Percentiles rank a stretch among this genome's conserved stretches.
phyloP scores from a whole-genome alignment of 2,113 vertebrate species.

The Hirundichthys speculiger region DNA sequence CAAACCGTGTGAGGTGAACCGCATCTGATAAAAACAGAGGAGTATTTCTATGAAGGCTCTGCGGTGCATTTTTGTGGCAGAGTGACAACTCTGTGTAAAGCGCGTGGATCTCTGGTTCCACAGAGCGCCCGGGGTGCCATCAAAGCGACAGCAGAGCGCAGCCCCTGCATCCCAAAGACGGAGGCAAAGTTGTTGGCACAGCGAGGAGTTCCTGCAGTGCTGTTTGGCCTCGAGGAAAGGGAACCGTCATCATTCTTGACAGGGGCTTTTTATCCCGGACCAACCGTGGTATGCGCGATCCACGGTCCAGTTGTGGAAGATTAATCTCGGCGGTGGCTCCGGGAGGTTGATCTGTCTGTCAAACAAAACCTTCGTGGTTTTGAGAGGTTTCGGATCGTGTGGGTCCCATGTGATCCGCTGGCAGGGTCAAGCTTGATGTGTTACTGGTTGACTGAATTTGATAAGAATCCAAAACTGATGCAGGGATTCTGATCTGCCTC shows the following conservation, averaged over 20 bases:
- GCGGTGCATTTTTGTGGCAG: slow-evolving; percentile 63
- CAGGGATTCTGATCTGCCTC: slow-evolving; percentile 53
- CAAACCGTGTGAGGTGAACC: slow-evolving; percentile 51
- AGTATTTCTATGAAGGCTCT: slow-evolving; percentile 27
- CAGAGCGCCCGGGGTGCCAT: slow-evolving; percentile 41
- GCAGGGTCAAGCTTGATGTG: slow-evolving; percentile 44
- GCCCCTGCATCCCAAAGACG: slow-evolving; percentile 33
- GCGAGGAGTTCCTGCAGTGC: slow-evolving; percentile 39
- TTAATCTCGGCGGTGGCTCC: slow-evolving; percentile 18
- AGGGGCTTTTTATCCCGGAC: slow-evolving; percentile 35
- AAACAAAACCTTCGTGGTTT: slow-evolving; percentile 20
- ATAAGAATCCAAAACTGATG: slow-evolving; percentile 53
- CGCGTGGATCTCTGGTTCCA: slow-evolving; percentile 45
- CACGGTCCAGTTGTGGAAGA: slow-evolving; percentile 31
- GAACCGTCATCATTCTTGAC: slow-evolving; percentile 63
- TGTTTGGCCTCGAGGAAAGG: slow-evolving; percentile 28
- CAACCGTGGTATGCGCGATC: slow-evolving; percentile 1
- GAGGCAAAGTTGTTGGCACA: slow-evolving; percentile 51
- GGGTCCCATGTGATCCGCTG: slow-evolving; percentile 49
- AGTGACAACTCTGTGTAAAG: slow-evolving; percentile 61
- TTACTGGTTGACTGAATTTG: slow-evolving; percentile 41
- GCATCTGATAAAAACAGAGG: slow-evolving; percentile 57
- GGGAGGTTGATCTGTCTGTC: slow-evolving; percentile 29
- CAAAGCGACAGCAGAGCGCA: slow-evolving; percentile 64
- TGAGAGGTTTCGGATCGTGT: slow-evolving; percentile 34